Base-by-base conservation (phyloP, 2,888 invertebrate genomes). In the Oxystoma pomonae region DNA sequence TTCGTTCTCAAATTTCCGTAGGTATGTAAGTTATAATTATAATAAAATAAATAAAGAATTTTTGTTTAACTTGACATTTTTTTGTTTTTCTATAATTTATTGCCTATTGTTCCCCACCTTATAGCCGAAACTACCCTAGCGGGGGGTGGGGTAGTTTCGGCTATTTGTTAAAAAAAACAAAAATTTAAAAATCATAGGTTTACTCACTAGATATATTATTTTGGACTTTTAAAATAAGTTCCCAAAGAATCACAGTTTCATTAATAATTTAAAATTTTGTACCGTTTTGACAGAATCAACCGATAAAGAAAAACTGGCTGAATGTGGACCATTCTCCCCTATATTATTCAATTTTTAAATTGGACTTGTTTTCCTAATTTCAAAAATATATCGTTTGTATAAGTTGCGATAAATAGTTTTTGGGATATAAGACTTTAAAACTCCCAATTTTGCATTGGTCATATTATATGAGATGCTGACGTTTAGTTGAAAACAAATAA, bases 241-340 rank as follows among this genome's bases (percentile, higher is more conserved):
- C 55, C 5, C 18, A 53, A 53, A 7, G 18, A 16, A 53, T 7
- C 55, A 53, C 55, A 53, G 3, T 53, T 53, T 53, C 55, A 53
- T 7, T 16, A 53, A 53, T 53, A 7, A 53, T 53, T 53, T 16
- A 53, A 53, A 16, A 53, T 53, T 7, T 7, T 53, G 16, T 53
- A 16, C 55, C 9, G 55, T 53, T 53, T 53, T 16, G 17, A 3
- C 18, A 53, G 16, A 53, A 7, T 53, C 16, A 3, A 7, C 16
- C 5, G 7, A 7, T 16, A 53, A 53, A 53, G 55, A 3, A 3
- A 9, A 53, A 53, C 16, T 7, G 3, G 55, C 17, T n/a, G 55
- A 53, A 16, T 53, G 55, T 53, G 55, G 5, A 3, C 55, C 55
- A 53, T n/a, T 53, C 18, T 53, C 55, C 55, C 55, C 55, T 53